These are phyloP conservation scores for Sarcophaga bullata DNA, from an alignment of 1,140 invertebrate species.

Conservation along the genomic window DNA sequence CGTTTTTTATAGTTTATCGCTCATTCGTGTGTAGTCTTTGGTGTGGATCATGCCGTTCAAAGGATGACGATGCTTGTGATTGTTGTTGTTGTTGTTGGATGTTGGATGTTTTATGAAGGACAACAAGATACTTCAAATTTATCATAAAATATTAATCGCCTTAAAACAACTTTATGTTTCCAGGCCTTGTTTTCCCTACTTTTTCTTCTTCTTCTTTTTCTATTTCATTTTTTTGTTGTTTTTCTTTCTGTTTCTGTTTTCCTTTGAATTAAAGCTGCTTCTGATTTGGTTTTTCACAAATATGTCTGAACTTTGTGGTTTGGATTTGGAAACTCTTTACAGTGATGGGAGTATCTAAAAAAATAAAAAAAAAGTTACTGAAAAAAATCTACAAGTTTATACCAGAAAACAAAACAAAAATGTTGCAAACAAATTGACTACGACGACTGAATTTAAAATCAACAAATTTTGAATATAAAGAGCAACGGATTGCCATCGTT, in stretches of 20 bases:
- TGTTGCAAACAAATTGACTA: too few relatives aligned
- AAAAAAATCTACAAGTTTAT: background rate
- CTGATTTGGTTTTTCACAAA: background rate
- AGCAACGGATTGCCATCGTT: too few relatives aligned
- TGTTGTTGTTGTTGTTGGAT: background rate
- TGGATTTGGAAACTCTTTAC: background rate
- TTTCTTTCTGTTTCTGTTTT: background rate
- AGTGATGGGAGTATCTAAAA: background rate
- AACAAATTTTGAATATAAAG: too few relatives aligned
- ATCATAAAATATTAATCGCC: slow-evolving; percentile 24
- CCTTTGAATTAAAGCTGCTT: background rate
- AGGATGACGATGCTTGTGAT: too few relatives aligned
- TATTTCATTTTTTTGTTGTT: background rate
- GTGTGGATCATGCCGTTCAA: too few relatives aligned
- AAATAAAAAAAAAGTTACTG: background rate
- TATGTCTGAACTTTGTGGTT: background rate
- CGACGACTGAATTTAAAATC: too few relatives aligned
- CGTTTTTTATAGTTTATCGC: background rate
- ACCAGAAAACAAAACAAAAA: background rate
- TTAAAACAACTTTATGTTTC: slow-evolving; percentile 6
- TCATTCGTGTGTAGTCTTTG: background rate
- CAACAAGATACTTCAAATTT: slow-evolving; percentile 21
- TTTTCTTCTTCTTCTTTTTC: background rate
- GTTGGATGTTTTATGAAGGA: slow-evolving; percentile 9
- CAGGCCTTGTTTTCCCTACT: too few relatives aligned